Conservation (phyloP, 2,113 vertebrate species). For the Elephas maximus region DNA sequence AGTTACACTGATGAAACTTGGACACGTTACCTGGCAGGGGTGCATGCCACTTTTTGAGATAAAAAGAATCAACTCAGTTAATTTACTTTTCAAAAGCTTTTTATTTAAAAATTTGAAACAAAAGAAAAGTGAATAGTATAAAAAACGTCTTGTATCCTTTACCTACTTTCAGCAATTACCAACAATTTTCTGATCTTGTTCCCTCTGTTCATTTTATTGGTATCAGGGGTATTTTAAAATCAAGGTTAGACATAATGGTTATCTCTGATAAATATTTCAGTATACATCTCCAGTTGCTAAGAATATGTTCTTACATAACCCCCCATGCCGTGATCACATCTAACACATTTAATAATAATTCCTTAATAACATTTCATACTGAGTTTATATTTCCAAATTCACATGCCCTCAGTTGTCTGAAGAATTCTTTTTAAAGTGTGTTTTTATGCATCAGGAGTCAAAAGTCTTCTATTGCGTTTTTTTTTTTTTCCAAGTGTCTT, state of each 20-base stretch:
- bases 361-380: background rate
- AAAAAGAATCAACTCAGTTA: background rate
- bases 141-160: background rate
- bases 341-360: background rate
- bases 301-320: background rate
- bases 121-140: background rate
- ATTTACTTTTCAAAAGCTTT: slow-evolving; percentile 1
- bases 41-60: background rate
- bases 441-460: background rate
- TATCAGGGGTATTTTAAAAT: background rate
- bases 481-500: background rate
- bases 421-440: background rate
- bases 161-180: background rate
- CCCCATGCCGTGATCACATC: background rate
- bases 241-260: background rate
- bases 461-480: background rate
- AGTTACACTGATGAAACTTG: slow-evolving; percentile 22
- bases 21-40: background rate
- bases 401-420: background rate
- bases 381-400: background rate
- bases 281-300: background rate
- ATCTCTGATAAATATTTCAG: background rate
- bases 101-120: background rate
- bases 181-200: background rate
- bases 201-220: slow-evolving; percentile 1